Percentiles rank a stretch among this genome's conserved stretches.
Evolutionary conservation across 2,888 invertebrate species (phyloP).

Genomic region (Calephelis perditalis): DNA sequence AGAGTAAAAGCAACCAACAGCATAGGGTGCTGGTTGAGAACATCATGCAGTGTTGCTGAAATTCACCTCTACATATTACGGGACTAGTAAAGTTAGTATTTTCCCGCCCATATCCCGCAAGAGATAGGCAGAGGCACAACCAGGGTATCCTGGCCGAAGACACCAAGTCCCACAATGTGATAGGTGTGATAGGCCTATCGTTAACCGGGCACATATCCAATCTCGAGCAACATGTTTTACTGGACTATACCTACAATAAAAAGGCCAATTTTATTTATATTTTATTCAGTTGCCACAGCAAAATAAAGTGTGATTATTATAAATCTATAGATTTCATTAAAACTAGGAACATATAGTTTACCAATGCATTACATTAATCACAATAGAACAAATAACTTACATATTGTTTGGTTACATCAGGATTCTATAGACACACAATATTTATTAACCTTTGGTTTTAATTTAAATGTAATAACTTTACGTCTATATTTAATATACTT

Average conservation of each 20-base stretch:
- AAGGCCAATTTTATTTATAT: slow-evolving; percentile 26
- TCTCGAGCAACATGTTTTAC: no score
- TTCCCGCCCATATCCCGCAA: no score
- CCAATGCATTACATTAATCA: slow-evolving; percentile 28
- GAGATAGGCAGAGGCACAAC: no score
- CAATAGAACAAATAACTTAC: slow-evolving; percentile 25
- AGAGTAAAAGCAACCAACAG: no score
- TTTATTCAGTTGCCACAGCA: slow-evolving; percentile 35
- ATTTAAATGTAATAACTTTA: neutral
- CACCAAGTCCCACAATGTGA: no score
- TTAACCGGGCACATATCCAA: no score
- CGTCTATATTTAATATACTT: neutral
- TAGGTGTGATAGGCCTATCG: no score
- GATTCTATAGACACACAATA: slow-evolving; percentile 28
- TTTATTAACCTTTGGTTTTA: slow-evolving; percentile 3
- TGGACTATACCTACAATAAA: neutral
- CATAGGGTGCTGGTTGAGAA: no score
- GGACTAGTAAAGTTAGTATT: no score
- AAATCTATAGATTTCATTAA: slow-evolving; percentile 60
- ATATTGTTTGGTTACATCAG: slow-evolving; percentile 28
- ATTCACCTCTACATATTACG: no score
- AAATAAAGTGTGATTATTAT: slow-evolving; percentile 32
- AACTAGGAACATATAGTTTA: slow-evolving; percentile 59
- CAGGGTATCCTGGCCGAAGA: no score
- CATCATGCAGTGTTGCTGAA: no score